Percentiles rank a stretch among this genome's conserved stretches.
Evolutionary conservation across 2,113 vertebrate genomes (phyloP).

Genomic region (Ciconia boyciana): DNA sequence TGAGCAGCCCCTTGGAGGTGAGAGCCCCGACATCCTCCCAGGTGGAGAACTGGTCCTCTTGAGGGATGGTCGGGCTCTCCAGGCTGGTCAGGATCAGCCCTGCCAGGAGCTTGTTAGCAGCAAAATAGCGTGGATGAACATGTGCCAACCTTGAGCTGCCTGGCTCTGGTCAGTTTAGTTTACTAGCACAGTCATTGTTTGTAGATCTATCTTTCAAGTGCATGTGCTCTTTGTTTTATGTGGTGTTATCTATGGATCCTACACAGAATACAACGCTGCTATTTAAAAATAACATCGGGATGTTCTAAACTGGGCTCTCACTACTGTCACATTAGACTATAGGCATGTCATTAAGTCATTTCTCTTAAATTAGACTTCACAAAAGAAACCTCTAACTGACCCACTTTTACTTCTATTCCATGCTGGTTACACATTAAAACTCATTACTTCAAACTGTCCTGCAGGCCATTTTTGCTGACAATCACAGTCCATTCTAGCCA

Average conservation of each 20-base stretch:
- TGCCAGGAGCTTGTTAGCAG: neutral
- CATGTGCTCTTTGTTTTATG: neutral
- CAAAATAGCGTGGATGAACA: neutral
- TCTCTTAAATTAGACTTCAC: slow-evolving; percentile 22
- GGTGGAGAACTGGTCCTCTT: neutral
- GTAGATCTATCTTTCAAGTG: neutral
- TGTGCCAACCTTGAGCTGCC: neutral
- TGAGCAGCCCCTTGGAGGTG: neutral
- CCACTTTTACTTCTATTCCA: neutral
- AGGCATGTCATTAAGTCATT: slow-evolving; percentile 11
- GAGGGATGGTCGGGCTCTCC: neutral
- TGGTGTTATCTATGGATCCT: neutral
- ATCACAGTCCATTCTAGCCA: neutral
- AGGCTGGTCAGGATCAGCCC: neutral
- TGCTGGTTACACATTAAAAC: neutral
- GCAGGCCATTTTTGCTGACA: slow-evolving; percentile 18
- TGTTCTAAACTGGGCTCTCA: neutral
- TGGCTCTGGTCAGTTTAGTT: neutral
- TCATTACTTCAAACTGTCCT: neutral
- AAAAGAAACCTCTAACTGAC: slow-evolving; percentile 8
- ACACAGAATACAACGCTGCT: neutral
- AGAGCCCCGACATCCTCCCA: neutral
- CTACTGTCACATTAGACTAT: neutral
- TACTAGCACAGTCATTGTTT: neutral
- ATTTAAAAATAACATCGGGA: neutral